Evolutionary conservation across 1,140 invertebrate genomes (phyloP).

Genomic region (Lucilia sericata): DNA sequence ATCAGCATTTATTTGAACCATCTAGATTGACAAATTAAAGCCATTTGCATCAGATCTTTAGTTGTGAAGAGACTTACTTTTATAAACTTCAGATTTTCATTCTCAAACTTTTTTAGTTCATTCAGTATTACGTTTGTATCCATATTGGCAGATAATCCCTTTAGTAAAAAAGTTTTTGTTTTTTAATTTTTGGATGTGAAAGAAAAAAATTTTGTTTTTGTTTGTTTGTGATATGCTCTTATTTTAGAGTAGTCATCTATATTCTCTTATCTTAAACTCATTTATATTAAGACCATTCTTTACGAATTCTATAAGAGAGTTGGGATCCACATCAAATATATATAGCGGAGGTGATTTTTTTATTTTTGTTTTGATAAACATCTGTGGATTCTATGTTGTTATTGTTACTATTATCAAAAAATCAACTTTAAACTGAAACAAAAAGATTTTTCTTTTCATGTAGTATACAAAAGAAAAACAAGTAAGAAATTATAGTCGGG

Average conservation of each 20-base stretch:
- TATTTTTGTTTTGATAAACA: background rate
- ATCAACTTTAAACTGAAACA: too few species aligned
- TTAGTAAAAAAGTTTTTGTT: conserved; percentile 35
- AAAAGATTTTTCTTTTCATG: too few species aligned
- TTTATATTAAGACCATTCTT: too few species aligned
- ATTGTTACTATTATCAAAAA: background rate
- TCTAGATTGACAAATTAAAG: background rate
- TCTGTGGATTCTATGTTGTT: background rate
- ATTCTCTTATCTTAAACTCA: too few species aligned
- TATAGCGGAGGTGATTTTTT: background rate
- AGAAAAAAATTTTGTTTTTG: background rate
- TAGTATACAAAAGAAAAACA: too few species aligned
- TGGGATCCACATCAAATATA: background rate
- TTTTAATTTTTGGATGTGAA: conserved; percentile 25
- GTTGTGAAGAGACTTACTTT: conserved; percentile 34
- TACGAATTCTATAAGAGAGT: too few species aligned
- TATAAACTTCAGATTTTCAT: conserved; percentile 23
- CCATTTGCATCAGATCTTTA: background rate
- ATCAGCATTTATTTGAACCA: conserved; percentile 35
- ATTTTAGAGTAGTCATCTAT: background rate
- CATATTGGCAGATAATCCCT: background rate
- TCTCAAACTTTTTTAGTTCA: conserved; percentile 8
- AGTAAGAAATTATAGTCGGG: too few species aligned
- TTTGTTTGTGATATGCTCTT: background rate
- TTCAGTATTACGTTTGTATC: background rate